Evolutionary conservation across 2,888 invertebrate species (phyloP), one percentile per base, ranked within the genome.

Genomic region (Tipula confusa): DNA sequence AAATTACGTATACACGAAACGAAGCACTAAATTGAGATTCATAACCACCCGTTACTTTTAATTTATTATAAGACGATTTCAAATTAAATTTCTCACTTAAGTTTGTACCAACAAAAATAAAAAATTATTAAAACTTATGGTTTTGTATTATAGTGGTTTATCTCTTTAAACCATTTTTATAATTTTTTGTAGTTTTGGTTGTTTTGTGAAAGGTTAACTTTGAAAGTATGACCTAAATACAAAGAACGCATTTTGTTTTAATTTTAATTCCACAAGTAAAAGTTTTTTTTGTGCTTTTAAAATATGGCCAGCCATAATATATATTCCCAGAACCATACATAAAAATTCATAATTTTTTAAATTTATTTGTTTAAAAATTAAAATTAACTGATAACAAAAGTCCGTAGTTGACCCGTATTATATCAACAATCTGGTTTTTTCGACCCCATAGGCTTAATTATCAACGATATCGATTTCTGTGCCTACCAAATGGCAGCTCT

Each of bases 41-140:
- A 64, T 64, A 64, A 64, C 64, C 64, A 64, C 64, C 64, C 64
- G 64, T 64, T 64, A 64, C 64, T 64, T 64, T 64, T 64, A 64
- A 64, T 64, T 64, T 64, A 64, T 64, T 64, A 24, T 64, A 64
- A 64, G 24, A 18, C 64, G 64, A 64, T 64, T 64, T 64, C 24
- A 64, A 64, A 64, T 64, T 64, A 64, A 64, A 64, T 64, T 64
- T 64, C 64, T 64, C 64, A 64, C 64, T 64, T 64, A 64, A 64
- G 64, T 64, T 64, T 18, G 18, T 24, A 18, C 64, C 18, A 64
- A 64, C 6, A 64, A 9, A 24, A 2, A 24, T 3, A 64, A 24
- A 64, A 64, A 24, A 9, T 24, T 18, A 64, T 64, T 64, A 64
- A 64, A 64, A 64, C 64, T 64, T 64, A 64, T 64, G 64, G 64